These are phyloP conservation scores for Patella ulyssiponensis DNA, from an alignment of 2,888 invertebrate species.

Conservation along the genomic window DNA sequence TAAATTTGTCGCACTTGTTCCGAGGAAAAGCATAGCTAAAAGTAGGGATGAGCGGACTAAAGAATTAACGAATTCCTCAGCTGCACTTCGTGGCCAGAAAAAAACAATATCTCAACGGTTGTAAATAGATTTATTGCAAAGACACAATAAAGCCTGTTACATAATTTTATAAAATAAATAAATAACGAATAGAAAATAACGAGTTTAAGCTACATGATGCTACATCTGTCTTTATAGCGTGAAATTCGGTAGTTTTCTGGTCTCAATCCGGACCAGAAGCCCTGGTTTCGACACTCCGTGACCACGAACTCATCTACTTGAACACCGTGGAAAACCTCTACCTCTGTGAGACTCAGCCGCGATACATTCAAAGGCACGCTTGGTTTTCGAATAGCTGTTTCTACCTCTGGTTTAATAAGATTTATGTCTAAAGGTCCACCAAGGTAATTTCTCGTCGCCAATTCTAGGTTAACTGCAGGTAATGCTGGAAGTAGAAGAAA, in stretches of 20 bases:
- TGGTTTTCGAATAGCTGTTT: slow-evolving; percentile 52
- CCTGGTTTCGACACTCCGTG: slow-evolving; percentile 59
- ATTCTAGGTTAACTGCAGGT: slow-evolving; percentile 65
- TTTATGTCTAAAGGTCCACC: slow-evolving; percentile 62
- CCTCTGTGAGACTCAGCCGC: slow-evolving; percentile 54
- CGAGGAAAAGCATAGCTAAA: too few relatives aligned
- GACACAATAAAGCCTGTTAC: too few relatives aligned
- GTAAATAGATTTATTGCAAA: too few relatives aligned
- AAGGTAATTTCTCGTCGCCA: slow-evolving; percentile 68
- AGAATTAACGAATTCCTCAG: too few relatives aligned
- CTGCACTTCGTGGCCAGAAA: too few relatives aligned
- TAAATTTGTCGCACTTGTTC: too few relatives aligned
- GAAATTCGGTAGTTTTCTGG: slow-evolving; percentile 59
- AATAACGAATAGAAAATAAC: too few relatives aligned
- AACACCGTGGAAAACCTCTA: slow-evolving; percentile 63
- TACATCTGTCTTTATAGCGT: slow-evolving; percentile 57
- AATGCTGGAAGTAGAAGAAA: slow-evolving; percentile 53
- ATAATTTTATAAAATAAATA: too few relatives aligned
- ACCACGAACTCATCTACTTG: slow-evolving; percentile 67
- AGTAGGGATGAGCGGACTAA: too few relatives aligned
- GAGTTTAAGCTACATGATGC: slow-evolving; percentile 48
- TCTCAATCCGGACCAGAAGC: slow-evolving; percentile 63
- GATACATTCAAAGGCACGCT: slow-evolving; percentile 57
- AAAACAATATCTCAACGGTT: too few relatives aligned
- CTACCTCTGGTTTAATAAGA: slow-evolving; percentile 51